Conservation (phyloP, 2,113 vertebrate species). For the Pelvicachromis taeniatus region DNA sequence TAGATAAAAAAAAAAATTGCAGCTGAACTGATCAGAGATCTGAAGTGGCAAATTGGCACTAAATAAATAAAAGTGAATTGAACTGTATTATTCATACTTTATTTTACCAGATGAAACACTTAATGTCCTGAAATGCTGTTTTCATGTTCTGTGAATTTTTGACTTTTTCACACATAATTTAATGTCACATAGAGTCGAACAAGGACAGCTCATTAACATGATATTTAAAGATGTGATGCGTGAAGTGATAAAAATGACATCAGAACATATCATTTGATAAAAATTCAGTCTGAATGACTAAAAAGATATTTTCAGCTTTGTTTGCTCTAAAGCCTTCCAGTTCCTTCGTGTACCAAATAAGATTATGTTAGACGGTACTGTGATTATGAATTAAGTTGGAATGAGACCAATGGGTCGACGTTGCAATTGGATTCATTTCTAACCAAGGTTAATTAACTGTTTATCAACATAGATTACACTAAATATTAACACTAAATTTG, state of each 20-base stretch:
- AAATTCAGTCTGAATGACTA: accelerated
- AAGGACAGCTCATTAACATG: neutral
- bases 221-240: accelerated
- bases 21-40: accelerated
- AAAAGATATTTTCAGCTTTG: accelerated
- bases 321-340: neutral
- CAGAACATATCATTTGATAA: accelerated
- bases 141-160: neutral
- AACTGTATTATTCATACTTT: accelerated
- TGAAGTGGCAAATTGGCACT: accelerated
- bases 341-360: accelerated
- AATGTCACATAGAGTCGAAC: neutral
- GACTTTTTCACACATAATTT: accelerated
- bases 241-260: accelerated
- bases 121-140: neutral
- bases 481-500: neutral
- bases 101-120: accelerated
- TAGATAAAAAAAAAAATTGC: neutral
- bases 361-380: neutral
- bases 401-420: accelerated
- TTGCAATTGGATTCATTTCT: neutral
- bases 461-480: accelerated
- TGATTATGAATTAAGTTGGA: neutral
- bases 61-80: accelerated
- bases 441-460: accelerated